Evolutionary conservation across 1,140 invertebrate species (phyloP), one percentile per base, ranked within the genome.

Genomic region (Lutraria rhynchaena): DNA sequence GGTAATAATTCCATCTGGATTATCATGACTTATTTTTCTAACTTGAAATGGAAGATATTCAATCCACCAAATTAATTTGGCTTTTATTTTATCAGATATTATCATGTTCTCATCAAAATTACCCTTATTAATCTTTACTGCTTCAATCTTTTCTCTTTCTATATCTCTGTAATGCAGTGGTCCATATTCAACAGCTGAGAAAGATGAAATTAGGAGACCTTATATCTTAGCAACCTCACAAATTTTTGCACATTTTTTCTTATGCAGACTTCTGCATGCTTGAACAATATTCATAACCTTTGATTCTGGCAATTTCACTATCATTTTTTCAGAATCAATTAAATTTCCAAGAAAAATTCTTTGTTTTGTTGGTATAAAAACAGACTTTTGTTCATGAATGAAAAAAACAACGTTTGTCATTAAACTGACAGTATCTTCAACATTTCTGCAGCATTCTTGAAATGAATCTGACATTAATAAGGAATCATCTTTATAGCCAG

Each of bases 261-360:
- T 46, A 1, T 33, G 11, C 27, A 73, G 37, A 3, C 33, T 27
- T 5, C 33, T 33, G 51, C 69, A 73, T 73, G 49, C 46, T 73
- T 55, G 49, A 17, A 73, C 49, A 55, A 84, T 82, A 61, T 55
- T 63, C 4, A 63, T 3, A 27, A 70, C 49, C 55, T 67, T 82
- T 4, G 35, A 24, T 41, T 33, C 15, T 33, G 83, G 49, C 33
- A 84, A 58, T 15, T n/a, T 57, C 9, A 81, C 67, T 37, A 60
- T 76, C 57, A 84, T 78, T 35, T 37, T 31, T 13, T 44, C 51
- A 15, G 81, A 81, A 69, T 83, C 69, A 57, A 84, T 70, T 41
- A 74, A 27, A 75, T 71, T 73, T 33, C 84, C 76, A 24, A 81
- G 53, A 63, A 65, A 84, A 51, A 31, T 57, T 35, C 67, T 81